Conservation (phyloP, 2,888 invertebrate genomes). For the Drosophila stalkeri region DNA sequence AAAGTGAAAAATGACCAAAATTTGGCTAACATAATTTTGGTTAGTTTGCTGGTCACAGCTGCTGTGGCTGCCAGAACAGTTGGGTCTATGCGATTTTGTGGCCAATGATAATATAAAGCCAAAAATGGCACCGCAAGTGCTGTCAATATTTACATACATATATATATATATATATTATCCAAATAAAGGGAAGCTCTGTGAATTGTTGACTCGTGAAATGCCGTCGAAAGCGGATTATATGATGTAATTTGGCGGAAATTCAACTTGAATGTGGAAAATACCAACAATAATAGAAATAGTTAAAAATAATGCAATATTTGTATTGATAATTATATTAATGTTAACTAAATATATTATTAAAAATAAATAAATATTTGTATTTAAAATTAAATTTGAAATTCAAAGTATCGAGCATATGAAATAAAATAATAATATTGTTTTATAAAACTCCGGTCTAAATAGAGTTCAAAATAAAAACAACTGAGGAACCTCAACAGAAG, state of each 20-base stretch:
- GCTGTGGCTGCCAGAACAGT: constrained; percentile 7
- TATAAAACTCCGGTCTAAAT: too few species aligned
- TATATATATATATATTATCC: constrained; percentile 19
- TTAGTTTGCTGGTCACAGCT: constrained; percentile 55
- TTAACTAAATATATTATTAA: background rate
- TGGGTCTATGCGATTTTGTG: constrained; percentile 28
- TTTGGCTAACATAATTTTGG: constrained; percentile 70
- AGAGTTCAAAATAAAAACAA: too few species aligned
- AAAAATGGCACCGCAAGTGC: background rate
- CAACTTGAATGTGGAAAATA: background rate
- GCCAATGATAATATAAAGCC: constrained; percentile 17
- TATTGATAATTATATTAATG: background rate
- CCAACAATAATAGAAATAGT: background rate
- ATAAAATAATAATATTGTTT: too few species aligned
- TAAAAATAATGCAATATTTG: too few species aligned
- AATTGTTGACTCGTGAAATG: constrained; percentile 18
- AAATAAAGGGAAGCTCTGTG: background rate
- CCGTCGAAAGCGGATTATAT: constrained; percentile 9
- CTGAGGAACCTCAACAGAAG: too few species aligned
- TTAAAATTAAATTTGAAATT: too few species aligned
- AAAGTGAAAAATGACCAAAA: constrained; percentile 64
- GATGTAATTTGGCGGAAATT: constrained; percentile 4
- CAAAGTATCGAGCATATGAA: too few species aligned
- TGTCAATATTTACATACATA: constrained; percentile 2
- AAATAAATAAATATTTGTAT: background rate